Base-by-base conservation (phyloP, 2,888 invertebrate genomes). In the Sphaeridia pumilis region DNA sequence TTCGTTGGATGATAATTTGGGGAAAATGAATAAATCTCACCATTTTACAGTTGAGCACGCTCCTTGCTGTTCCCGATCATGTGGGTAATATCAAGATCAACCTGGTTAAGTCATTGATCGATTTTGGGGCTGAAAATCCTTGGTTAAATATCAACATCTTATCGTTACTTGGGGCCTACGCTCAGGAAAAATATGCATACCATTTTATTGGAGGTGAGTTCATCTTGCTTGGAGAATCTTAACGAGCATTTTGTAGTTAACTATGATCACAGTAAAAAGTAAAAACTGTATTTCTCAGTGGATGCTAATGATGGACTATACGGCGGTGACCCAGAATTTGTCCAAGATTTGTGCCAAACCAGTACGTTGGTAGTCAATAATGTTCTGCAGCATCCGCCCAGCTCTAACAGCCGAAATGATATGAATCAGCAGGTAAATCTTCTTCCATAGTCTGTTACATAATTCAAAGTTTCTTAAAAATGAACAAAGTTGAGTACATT, bases 221-320 rank as follows among this genome's bases (percentile, higher is more conserved):
- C n/a, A n/a, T n/a, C n/a, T n/a, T n/a, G n/a, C n/a, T n/a, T n/a
- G n/a, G n/a, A n/a, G n/a, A n/a, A n/a, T n/a, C n/a, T n/a, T n/a
- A n/a, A n/a, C n/a, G n/a, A n/a, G n/a, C n/a, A n/a, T n/a, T n/a
- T n/a, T n/a, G n/a, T n/a, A n/a, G n/a, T n/a, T n/a, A n/a, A n/a
- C n/a, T n/a, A n/a, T n/a, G n/a, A n/a, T n/a, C n/a, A n/a, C n/a
- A n/a, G n/a, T n/a, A n/a, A n/a, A n/a, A n/a, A n/a, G n/a, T n/a
- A n/a, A n/a, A n/a, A n/a, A n/a, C 31, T 12, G 58, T 57, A 63
- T 65, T 73, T 74, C 66, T 64, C 82, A 78, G 89, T 94, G 57
- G 83, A 93, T 67, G 90, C 93, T 2, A 95, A 95, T 69, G 93
- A 95, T 70, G 78, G 83, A 53, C 73, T 95, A 36, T 95, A 94